Conservation (phyloP, 2,113 vertebrate genomes). For the Dissostichus mawsoni region DNA sequence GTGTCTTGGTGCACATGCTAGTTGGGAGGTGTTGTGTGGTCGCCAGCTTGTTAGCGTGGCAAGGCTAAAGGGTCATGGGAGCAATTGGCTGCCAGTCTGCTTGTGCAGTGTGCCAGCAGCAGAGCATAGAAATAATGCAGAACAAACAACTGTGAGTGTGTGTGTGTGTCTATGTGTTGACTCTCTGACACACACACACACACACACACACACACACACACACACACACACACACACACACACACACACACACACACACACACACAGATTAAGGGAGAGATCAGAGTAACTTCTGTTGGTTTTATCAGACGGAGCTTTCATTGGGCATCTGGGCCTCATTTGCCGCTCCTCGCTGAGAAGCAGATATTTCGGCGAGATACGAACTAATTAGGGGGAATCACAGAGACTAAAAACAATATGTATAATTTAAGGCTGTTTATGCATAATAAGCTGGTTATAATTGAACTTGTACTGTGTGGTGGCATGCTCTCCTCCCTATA, state of each 20-base stretch:
- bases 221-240: constrained; percentile 37
- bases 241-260: constrained; percentile 40
- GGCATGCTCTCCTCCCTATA: constrained; percentile 22
- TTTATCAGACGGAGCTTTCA: constrained; percentile 80
- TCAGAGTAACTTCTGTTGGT: constrained; percentile 82
- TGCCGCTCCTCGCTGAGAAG: constrained; percentile 65
- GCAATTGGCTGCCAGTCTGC: constrained; percentile 83
- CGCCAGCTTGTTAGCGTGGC: constrained; percentile 85
- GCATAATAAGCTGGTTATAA: constrained; percentile 61
- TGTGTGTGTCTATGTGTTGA: not conserved
- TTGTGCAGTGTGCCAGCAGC: constrained; percentile 74
- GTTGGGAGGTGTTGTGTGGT: constrained; percentile 67
- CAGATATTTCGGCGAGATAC: constrained; percentile 67
- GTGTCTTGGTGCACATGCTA: constrained; percentile 19
- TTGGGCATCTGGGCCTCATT: constrained; percentile 79
- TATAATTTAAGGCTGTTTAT: constrained; percentile 71
- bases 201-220: constrained; percentile 45
- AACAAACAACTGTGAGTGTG: constrained; percentile 65
- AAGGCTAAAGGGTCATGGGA: constrained; percentile 82
- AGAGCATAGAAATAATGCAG: constrained; percentile 78
- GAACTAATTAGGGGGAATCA: constrained; percentile 72
- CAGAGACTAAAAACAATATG: constrained; percentile 70
- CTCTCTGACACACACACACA: constrained; percentile 21
- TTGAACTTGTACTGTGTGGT: constrained; percentile 38
- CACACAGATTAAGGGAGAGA: constrained; percentile 73